Conservation (phyloP, 2,113 vertebrate species). For the Corythornis cristatus region DNA sequence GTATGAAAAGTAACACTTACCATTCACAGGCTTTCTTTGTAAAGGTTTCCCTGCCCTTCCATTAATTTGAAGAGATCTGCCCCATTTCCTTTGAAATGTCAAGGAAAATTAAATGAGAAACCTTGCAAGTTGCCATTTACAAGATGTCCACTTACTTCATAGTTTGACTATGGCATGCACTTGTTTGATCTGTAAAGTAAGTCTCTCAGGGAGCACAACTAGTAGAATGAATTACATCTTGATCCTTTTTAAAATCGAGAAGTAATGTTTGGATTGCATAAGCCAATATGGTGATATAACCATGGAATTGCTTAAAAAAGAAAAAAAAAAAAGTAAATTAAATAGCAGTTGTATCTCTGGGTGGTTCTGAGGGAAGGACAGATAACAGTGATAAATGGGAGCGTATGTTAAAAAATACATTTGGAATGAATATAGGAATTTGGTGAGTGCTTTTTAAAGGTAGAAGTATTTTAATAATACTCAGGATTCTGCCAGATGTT, state of each 20-base stretch:
- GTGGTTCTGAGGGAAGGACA: not conserved
- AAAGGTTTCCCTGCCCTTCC: constrained; percentile 33
- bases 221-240: not conserved
- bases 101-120: constrained; percentile 12
- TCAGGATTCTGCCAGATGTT: not conserved
- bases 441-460: not conserved
- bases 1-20: constrained; percentile 19
- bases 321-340: not conserved
- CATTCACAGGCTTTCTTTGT: not conserved
- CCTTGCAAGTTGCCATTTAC: not conserved
- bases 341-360: not conserved
- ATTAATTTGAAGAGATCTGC: constrained; percentile 17
- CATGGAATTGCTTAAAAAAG: not conserved
- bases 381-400: not conserved
- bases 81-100: constrained; percentile 51
- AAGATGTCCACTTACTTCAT: not conserved
- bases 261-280: not conserved
- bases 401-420: not conserved
- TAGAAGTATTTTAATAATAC: not conserved
- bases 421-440: not conserved
- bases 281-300: not conserved
- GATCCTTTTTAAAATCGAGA: not conserved
- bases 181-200: not conserved
- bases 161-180: not conserved
- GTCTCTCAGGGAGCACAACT: not conserved